These are phyloP conservation scores for Scaeva pyrastri DNA, from an alignment of 2,888 invertebrate genomes.

Conservation along the genomic window DNA sequence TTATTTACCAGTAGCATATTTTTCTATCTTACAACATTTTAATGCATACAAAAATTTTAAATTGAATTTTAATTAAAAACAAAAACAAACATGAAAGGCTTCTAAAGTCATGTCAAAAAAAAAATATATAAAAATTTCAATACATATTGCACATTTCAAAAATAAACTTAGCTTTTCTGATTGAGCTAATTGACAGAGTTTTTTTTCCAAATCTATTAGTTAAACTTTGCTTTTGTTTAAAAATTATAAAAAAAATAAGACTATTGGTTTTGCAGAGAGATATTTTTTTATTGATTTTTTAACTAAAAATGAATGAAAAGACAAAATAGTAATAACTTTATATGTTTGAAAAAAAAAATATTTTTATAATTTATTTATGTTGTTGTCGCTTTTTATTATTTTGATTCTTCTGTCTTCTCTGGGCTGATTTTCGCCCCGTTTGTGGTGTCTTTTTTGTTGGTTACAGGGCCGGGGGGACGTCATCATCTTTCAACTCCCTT, in stretches of 20 bases:
- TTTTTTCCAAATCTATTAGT: constrained; percentile 27
- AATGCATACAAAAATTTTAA: constrained; percentile 62
- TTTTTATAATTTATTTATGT: constrained; percentile 79
- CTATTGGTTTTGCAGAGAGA: constrained; percentile 7
- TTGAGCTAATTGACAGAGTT: constrained; percentile 45
- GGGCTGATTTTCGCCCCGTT: constrained; percentile 84
- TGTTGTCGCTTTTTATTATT: constrained; percentile 76
- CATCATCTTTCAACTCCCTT: constrained; percentile 82
- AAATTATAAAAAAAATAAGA: constrained; percentile 27
- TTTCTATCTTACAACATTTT: constrained; percentile 48
- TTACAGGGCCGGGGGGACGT: constrained; percentile 83
- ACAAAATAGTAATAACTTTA: constrained; percentile 38
- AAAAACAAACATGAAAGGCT: constrained; percentile 36
- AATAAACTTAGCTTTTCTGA: constrained; percentile 41
- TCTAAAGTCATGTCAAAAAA: constrained; percentile 27
- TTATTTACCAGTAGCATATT: constrained; percentile 63
- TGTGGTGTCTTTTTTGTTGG: constrained; percentile 84
- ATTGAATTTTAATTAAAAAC: constrained; percentile 17
- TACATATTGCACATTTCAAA: constrained; percentile 59
- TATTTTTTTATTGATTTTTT: constrained; percentile 45
- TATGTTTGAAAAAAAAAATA: constrained; percentile 41
- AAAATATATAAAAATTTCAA: constrained; percentile 45
- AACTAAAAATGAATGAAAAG: constrained; percentile 48
- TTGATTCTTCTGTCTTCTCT: constrained; percentile 78
- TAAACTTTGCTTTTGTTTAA: constrained; percentile 51